These are phyloP conservation scores for Sinosuthora webbiana DNA, from an alignment of 2,113 vertebrate species.

Conservation along the genomic window DNA sequence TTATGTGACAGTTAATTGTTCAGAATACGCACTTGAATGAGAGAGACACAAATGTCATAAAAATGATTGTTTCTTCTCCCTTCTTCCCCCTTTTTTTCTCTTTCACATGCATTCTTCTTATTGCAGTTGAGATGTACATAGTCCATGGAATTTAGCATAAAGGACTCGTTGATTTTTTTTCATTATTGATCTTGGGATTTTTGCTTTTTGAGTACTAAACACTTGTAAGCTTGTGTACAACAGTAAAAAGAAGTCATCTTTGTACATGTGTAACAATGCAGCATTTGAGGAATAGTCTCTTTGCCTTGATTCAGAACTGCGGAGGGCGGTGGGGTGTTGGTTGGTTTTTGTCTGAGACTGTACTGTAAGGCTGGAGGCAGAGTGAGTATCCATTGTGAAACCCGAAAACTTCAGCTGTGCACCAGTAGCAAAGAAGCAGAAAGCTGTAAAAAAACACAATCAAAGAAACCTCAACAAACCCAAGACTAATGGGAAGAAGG, in stretches of 20 bases:
- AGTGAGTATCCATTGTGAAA: neutral
- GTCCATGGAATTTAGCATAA: neutral
- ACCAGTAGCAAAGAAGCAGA: neutral
- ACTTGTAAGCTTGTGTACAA: neutral
- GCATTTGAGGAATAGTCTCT: neutral
- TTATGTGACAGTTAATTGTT: neutral
- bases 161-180: neutral
- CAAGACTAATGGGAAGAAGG: neutral
- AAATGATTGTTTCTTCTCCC: neutral
- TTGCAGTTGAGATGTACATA: neutral
- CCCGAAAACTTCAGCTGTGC: neutral
- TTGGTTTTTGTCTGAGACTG: neutral
- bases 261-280: neutral
- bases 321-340: accelerated
- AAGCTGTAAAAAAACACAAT: neutral
- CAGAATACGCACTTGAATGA: neutral
- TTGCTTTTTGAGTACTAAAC: neutral
- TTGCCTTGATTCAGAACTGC: neutral
- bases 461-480: neutral
- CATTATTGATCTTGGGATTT: neutral
- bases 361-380: neutral
- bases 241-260: neutral
- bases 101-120: neutral
- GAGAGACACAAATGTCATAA: neutral
- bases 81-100: neutral